These are phyloP conservation scores for Lasius fuliginosus DNA, from an alignment of 2,888 invertebrate genomes.

Conservation along the genomic window DNA sequence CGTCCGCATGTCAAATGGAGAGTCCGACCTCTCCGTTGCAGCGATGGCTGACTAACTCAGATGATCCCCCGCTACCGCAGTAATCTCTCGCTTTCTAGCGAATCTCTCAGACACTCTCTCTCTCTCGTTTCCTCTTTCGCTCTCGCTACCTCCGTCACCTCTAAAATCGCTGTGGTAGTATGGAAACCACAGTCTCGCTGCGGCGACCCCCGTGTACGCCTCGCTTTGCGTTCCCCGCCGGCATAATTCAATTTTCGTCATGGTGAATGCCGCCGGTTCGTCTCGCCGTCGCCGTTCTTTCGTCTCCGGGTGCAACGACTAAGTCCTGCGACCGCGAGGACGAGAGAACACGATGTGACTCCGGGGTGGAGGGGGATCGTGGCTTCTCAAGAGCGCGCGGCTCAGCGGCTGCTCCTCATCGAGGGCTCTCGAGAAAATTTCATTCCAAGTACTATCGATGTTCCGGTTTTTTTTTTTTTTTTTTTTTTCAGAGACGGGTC, in stretches of 20 bases:
- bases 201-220: constrained; percentile 15
- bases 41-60: constrained; percentile 73
- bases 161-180: constrained; percentile 49
- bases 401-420: constrained; percentile 49
- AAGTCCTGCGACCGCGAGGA: constrained; percentile 37
- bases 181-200: constrained; percentile 59
- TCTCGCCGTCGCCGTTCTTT: constrained; percentile 31
- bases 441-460: constrained; percentile 67
- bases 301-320: constrained; percentile 37
- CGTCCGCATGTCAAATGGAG: constrained; percentile 79
- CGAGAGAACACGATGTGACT: constrained; percentile 23
- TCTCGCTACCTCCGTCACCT: constrained; percentile 42
- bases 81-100: constrained; percentile 30
- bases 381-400: constrained; percentile 37
- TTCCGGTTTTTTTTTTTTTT: background rate
- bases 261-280: constrained; percentile 51
- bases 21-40: constrained; percentile 69
- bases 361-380: constrained; percentile 7
- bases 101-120: constrained; percentile 7
- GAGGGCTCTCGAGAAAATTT: constrained; percentile 69
- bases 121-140: constrained; percentile 9
- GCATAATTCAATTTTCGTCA: constrained; percentile 62
- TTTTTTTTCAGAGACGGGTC: constrained; percentile 18
- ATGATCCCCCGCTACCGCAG: constrained; percentile 64
- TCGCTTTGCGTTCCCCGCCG: constrained; percentile 36